Evolutionary conservation across 2,797 vertebrate species (phyloP).

Genomic region (Enteromius treurensis): DNA sequence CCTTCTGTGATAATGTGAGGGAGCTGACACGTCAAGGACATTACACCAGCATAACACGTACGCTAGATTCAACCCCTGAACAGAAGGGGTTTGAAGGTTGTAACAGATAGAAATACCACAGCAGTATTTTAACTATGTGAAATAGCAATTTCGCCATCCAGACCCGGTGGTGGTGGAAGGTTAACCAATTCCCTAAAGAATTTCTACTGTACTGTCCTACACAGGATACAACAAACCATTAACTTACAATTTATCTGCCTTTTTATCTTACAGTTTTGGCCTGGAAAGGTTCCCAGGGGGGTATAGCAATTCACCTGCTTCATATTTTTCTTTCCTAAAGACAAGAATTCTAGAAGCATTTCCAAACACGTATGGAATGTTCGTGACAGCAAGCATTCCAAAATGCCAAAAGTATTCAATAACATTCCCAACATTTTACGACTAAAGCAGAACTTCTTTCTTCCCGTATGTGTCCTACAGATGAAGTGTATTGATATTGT

Average conservation of each 20-base stretch:
- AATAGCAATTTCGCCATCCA: constrained; percentile 9
- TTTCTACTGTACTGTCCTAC: constrained; percentile 9
- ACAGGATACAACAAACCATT: constrained; percentile 11
- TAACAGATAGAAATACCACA: constrained; percentile 30
- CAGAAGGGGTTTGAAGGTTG: constrained; percentile 35
- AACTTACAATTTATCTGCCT: neutral
- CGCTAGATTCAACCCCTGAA: constrained; percentile 24
- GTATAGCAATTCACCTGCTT: neutral
- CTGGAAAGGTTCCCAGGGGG: neutral
- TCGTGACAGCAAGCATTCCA: neutral
- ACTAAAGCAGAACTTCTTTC: neutral
- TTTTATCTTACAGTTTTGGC: neutral
- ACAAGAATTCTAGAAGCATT: neutral
- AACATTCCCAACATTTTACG: neutral
- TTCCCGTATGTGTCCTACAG: neutral
- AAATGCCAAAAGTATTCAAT: neutral
- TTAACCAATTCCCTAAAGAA: constrained; percentile 39
- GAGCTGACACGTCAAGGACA: constrained; percentile 54
- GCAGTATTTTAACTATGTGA: constrained; percentile 20
- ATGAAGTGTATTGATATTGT: constrained; percentile 34
- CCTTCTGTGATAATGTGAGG: constrained; percentile 33
- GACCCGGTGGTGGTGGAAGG: neutral
- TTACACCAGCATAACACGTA: constrained; percentile 37
- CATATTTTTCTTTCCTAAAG: neutral
- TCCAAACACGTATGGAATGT: neutral